These are phyloP conservation scores for Gymnosoma rotundatum DNA, from an alignment of 2,888 invertebrate genomes.

Conservation along the genomic window DNA sequence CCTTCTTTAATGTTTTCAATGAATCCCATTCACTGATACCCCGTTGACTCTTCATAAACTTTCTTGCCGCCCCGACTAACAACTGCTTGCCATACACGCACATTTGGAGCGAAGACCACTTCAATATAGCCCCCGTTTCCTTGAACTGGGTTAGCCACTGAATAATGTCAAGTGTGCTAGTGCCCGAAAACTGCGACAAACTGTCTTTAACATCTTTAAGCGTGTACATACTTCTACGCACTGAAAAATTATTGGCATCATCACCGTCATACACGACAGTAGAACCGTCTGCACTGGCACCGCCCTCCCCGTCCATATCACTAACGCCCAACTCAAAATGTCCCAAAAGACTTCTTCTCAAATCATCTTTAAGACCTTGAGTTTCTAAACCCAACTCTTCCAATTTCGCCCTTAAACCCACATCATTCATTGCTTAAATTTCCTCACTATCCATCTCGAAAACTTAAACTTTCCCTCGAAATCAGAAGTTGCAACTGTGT, in stretches of 20 bases:
- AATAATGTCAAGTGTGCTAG: constrained; percentile 35
- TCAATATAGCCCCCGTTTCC: constrained; percentile 32
- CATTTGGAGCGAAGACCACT: constrained; percentile 44
- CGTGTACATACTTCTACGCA: constrained; percentile 23
- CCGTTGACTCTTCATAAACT: constrained; percentile 44
- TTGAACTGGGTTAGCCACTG: constrained; percentile 51
- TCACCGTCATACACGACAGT: neutral
- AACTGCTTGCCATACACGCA: constrained; percentile 9
- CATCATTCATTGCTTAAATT: constrained; percentile 6
- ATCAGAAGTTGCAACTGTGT: no score
- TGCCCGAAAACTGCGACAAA: constrained; percentile 27
- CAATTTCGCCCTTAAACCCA: neutral
- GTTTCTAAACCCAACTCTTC: neutral
- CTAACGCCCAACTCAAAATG: no score
- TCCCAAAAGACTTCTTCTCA: no score
- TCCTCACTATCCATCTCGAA: neutral
- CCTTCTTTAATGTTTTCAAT: no score
- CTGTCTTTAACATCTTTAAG: constrained; percentile 42
- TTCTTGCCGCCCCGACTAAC: constrained; percentile 44
- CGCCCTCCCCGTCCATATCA: no score
- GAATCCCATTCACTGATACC: no score
- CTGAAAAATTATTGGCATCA: neutral
- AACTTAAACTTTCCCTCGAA: neutral
- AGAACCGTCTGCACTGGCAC: no score
- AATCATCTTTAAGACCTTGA: neutral